Evolutionary conservation across 2,888 invertebrate genomes (phyloP).

Genomic region (Caenorhabditis zanzibari): DNA sequence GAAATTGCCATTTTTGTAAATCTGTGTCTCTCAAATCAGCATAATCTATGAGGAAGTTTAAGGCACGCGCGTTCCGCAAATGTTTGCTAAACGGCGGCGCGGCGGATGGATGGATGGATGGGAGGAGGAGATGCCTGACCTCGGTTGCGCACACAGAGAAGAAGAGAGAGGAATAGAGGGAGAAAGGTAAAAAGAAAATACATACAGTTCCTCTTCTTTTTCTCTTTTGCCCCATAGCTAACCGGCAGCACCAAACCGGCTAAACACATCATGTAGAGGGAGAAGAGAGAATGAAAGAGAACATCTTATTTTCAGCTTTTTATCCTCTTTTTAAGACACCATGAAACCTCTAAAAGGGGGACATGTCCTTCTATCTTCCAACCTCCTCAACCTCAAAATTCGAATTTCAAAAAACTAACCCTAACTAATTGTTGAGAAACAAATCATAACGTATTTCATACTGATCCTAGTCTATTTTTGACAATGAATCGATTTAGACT

Average conservation of each 20-base stretch:
- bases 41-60: slow-evolving; percentile 28
- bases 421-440: no score
- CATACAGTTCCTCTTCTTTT: slow-evolving; percentile 48
- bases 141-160: slow-evolving; percentile 53
- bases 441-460: no score
- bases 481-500: no score
- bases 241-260: slow-evolving; percentile 33
- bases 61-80: slow-evolving; percentile 62
- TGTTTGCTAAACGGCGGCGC: slow-evolving; percentile 65
- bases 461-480: no score
- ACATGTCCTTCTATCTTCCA: no score
- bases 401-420: no score
- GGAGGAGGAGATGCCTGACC: slow-evolving; percentile 46
- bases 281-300: slow-evolving; percentile 1
- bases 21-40: slow-evolving; percentile 44
- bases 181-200: slow-evolving; percentile 11
- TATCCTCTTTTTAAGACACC: neutral
- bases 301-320: neutral
- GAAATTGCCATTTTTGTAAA: slow-evolving; percentile 50
- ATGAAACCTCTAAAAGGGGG: no score
- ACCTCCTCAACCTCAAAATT: no score
- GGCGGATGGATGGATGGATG: neutral
- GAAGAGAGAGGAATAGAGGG: slow-evolving; percentile 8
- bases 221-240: slow-evolving; percentile 30
- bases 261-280: slow-evolving; percentile 12